Base-by-base conservation (phyloP, 2,888 invertebrate species). In the Ophonus ardosiacus region DNA sequence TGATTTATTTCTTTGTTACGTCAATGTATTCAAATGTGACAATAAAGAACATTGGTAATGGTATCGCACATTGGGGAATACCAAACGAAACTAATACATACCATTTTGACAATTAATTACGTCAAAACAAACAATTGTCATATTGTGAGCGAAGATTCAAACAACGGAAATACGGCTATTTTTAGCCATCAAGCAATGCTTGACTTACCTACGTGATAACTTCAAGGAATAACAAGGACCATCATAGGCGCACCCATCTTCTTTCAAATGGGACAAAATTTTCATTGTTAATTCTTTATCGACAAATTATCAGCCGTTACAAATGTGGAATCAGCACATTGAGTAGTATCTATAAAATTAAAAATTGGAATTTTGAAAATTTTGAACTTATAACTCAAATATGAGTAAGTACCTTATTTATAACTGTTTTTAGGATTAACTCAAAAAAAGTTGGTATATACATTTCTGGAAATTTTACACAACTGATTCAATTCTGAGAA, bases 61-160 rank as follows among this genome's bases (percentile, higher is more conserved):
- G 24, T 18, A 63, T 18, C 17, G 59, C 18, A 15, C 59, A 15
- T 13, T 59, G 21, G 63, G 63, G 24, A 63, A 63, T 63, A 21
- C 63, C 63, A 21, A 63, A 63, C 7, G 17, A 8, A 13, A 7
- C 63, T 63, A 7, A 7, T 6, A 18, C 18, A 13, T 63, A 1
- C 18, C 63, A 63, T 21, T 63, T 63, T 63, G 18, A 63, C 63
- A 63, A 63, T 13, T 18, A 63, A 63, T 63, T 63, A 63, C 63
- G 63, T 24, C 63, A 63, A 63, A 63, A 63, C 63, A 24, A 18
- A 63, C 63, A 63, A 63, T 63, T 18, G 18, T 13, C 43, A 51
- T 51, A 51, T 51, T 51, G 43, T 51, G 10, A 51, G 43, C 8
- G 43, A 51, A 21, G 63, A 21, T 3, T 18, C 59, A 17, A 18